A percentile compares a stretch with the other conserved stretches of the same genome.
These are phyloP conservation scores for Capitella teleta DNA, from an alignment of 1,140 invertebrate species.

Conservation along the genomic window DNA sequence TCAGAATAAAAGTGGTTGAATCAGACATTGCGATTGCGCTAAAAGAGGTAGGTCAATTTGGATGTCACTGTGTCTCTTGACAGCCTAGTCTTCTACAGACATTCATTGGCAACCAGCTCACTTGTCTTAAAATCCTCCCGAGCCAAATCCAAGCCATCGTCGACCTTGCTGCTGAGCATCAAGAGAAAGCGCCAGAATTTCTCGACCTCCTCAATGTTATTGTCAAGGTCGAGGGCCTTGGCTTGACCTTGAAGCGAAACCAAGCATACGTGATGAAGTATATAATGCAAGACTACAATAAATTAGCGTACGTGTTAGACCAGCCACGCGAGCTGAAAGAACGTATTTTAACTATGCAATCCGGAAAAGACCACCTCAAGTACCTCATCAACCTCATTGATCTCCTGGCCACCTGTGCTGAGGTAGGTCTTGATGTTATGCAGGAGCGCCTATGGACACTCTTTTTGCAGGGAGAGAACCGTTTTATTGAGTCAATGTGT, in stretches of 20 bases:
- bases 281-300: slow-evolving; percentile 16
- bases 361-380: slow-evolving; percentile 17
- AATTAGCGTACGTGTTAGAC: slow-evolving; percentile 15
- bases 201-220: slow-evolving; percentile 14
- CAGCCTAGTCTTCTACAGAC: slow-evolving; percentile 2
- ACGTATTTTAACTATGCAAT: slow-evolving; percentile 6
- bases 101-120: slow-evolving; percentile 13
- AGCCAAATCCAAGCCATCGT: slow-evolving; percentile 16
- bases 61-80: not conserved
- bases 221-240: slow-evolving; percentile 15
- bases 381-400: slow-evolving; percentile 17
- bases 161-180: slow-evolving; percentile 7
- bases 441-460: not conserved
- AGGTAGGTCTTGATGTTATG: slow-evolving; percentile 4
- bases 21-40: slow-evolving; percentile 27
- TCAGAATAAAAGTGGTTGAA: slow-evolving; percentile 28
- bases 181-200: slow-evolving; percentile 15
- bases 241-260: slow-evolving; percentile 14
- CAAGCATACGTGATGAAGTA: slow-evolving; percentile 17
- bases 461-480: slow-evolving; percentile 14
- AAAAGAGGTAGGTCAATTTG: slow-evolving; percentile 38
- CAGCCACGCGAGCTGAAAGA: slow-evolving; percentile 12
- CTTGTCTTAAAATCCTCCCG: slow-evolving; percentile 15
- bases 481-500: slow-evolving; percentile 17
- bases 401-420: slow-evolving; percentile 16